A percentile compares a stretch with the other conserved stretches of the same genome.
Evolutionary conservation across 1,140 invertebrate species (phyloP).

Genomic region (Paraescarpia echinospica): DNA sequence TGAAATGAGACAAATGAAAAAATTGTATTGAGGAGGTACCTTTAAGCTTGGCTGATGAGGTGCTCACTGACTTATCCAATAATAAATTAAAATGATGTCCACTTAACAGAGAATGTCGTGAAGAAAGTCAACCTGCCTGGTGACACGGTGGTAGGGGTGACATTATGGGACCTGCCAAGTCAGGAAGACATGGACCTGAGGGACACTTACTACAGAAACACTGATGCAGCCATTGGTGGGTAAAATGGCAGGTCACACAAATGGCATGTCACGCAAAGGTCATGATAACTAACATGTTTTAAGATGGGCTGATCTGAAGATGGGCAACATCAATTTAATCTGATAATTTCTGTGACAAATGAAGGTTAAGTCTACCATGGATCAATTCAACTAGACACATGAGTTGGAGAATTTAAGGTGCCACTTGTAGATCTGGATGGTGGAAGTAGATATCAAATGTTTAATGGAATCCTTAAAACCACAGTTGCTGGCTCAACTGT

Average conservation of each 20-base stretch:
- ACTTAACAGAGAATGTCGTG: constrained; percentile 44
- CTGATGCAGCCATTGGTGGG: constrained; percentile 52
- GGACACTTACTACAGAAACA: constrained; percentile 45
- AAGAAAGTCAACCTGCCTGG: constrained; percentile 48
- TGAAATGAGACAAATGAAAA: too few species aligned
- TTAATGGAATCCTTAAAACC: neutral
- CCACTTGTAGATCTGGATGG: neutral
- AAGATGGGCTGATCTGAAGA: too few species aligned
- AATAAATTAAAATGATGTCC: neutral
- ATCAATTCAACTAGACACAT: neutral
- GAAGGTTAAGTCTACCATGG: neutral
- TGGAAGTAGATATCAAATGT: too few species aligned
- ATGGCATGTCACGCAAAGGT: neutral
- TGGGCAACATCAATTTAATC: too few species aligned
- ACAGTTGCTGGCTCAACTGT: neutral
- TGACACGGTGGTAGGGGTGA: constrained; percentile 43
- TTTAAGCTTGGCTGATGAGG: too few species aligned
- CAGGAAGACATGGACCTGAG: constrained; percentile 49
- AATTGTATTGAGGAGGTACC: too few species aligned
- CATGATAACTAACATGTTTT: too few species aligned
- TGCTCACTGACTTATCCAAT: neutral
- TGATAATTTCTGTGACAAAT: too few species aligned
- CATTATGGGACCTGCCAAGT: constrained; percentile 51
- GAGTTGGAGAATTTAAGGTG: neutral
- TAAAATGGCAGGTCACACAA: constrained; percentile 14